Percentiles rank a stretch among this genome's conserved stretches.
These are phyloP conservation scores for Tridacna crocea DNA, from an alignment of 2,888 invertebrate species.

Conservation along the genomic window DNA sequence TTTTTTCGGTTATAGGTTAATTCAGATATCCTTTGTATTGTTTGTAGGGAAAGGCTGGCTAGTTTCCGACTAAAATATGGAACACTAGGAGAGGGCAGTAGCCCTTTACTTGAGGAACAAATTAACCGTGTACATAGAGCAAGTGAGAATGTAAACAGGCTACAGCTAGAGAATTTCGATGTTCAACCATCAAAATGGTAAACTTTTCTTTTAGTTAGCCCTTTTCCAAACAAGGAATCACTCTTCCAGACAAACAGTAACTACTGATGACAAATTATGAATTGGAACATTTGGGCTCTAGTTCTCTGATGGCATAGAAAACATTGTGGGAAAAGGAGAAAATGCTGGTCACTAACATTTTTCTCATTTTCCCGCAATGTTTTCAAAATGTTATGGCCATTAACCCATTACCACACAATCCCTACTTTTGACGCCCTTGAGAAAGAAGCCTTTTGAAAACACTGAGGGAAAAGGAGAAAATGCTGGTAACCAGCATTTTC, in stretches of 20 bases:
- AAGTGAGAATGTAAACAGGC: slow-evolving; percentile 51
- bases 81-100: slow-evolving; percentile 55
- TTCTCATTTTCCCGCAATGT: no score
- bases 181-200: slow-evolving; percentile 70
- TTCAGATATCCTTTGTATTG: neutral
- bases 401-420: no score
- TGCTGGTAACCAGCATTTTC: no score
- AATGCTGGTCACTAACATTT: neutral
- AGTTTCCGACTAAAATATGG: slow-evolving; percentile 64
- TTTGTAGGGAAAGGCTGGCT: slow-evolving; percentile 62
- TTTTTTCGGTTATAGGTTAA: neutral
- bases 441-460: no score
- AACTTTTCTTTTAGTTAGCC: slow-evolving; percentile 17
- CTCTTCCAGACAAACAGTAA: no score
- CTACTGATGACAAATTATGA: no score
- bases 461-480: neutral
- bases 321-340: neutral
- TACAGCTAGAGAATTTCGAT: slow-evolving; percentile 62
- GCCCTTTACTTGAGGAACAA: slow-evolving; percentile 63
- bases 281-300: no score
- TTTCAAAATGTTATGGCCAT: no score
- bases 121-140: slow-evolving; percentile 42
- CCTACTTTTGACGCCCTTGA: no score
- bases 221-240: no score
- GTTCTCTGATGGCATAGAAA: neutral